Evolutionary conservation across 2,888 invertebrate genomes (phyloP), one percentile per base, ranked within the genome.

Genomic region (Parthenolecanium corni): DNA sequence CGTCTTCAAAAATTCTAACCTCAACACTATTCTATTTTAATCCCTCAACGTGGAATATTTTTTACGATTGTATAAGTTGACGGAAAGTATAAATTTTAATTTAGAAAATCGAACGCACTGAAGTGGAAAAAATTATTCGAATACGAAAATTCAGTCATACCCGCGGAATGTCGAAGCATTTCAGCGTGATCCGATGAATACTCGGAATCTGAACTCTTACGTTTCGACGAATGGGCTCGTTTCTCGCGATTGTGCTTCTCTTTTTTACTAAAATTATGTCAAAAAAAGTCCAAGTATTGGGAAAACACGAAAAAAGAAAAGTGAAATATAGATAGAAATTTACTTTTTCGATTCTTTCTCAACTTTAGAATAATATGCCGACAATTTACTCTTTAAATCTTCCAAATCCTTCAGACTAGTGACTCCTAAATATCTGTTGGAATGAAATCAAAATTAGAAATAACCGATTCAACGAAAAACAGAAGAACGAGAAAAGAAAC

Each of bases 331-430:
- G n/a, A 44, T 44, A 2, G 46, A 18, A 44, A 1, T 49, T 11
- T 52, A 49, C 51, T 20, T 63, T 49, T 67, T 65, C 6, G 63
- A 40, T 57, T 66, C 67, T 53, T 68, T 68, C 57, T 68, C 51
- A 65, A 86, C 80, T 75, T 83, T 82, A 67, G 84, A 84, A 74
- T 86, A 86, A 76, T 86, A 86, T 51, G 86, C 86, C 74, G 78
- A 83, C 69, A 87, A 76, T 72, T 86, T 86, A 1, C 84, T 83
- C 74, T 86, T 84, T 70, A 87, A 74, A 72, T 86, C 85, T 70
- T 85, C 84, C 65, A 86, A 76, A 70, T 86, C 86, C 53, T 85
- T 84, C 73, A 86, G 77, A 69, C 80, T 82, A 68, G 82, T 82
- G 69, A 83, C 74, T 69, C 64, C 67, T 42, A 69, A 64, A 25